Base-by-base conservation (phyloP, 2,888 invertebrate species). In the Andrena minutula region DNA sequence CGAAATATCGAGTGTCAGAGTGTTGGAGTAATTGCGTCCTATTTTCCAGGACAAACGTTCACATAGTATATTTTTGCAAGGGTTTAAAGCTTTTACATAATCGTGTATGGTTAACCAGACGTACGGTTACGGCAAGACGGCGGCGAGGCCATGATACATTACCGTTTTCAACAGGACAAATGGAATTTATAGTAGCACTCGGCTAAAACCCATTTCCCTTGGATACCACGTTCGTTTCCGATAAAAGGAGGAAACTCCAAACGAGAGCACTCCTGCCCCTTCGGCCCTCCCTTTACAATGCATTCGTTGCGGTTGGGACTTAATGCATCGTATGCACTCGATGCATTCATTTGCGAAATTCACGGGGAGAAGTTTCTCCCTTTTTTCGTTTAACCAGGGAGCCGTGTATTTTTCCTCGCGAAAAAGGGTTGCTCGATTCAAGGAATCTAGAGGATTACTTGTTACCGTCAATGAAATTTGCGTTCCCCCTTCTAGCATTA, bases 121-220 rank as follows among this genome's bases (percentile, higher is more conserved):
- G 41, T 26, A 12, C 47, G 41, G 70, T 71, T 78, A 58, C 56
- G 58, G 32, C 70, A 80, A 74, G 68, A 66, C 73, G 51, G 58
- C 10, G 28, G 75, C 65, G 58, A 71, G 75, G 74, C 77, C 76
- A 58, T 66, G 78, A 79, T 75, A 73, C 79, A 79, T 85, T 81
- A 79, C 66, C 84, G 80, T 85, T 89, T 85, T 82, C 84, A 80
- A 77, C 83, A 66, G 86, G 84, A 88, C 90, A 89, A 90, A 89
- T 87, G 84, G 86, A 85, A 90, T 90, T 90, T 90, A 88, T 89
- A 89, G 90, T 77, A 76, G 80, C 79, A 79, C 83, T 86, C 80
- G 80, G 79, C 84, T 79, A 86, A 88, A 88, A 88, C 77, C 88
- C 86, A 88, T 88, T 88, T 86, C 85, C 76, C 74, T 68, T 65